Conservation (phyloP, 2,888 invertebrate species). For the Pterobdella sp. region DNA sequence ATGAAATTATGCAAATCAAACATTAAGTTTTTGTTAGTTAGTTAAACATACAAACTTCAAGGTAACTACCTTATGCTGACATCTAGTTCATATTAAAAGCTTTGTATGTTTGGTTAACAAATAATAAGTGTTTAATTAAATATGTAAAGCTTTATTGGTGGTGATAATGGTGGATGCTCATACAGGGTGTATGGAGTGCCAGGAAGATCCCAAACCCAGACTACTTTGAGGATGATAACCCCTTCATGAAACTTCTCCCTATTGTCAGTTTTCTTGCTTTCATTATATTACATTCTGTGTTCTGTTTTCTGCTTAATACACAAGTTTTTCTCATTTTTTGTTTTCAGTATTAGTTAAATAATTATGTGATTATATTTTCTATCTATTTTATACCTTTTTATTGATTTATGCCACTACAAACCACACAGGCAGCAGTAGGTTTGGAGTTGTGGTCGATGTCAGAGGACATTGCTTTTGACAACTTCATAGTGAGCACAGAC, state of each 20-base stretch:
- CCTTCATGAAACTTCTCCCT: constrained; percentile 52
- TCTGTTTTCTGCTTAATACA: background rate
- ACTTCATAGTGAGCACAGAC: constrained; percentile 30
- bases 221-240: constrained; percentile 79
- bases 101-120: too few relatives aligned
- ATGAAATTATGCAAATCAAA: background rate
- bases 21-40: too few relatives aligned
- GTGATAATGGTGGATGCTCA: background rate
- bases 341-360: too few relatives aligned
- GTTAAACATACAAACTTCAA: too few relatives aligned
- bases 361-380: background rate
- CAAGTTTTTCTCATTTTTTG: background rate
- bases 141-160: constrained; percentile 14
- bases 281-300: background rate
- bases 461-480: constrained; percentile 66
- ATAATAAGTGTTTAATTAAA: too few relatives aligned
- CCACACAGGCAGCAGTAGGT: constrained; percentile 58
- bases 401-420: background rate
- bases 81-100: too few relatives aligned
- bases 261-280: constrained; percentile 33
- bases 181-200: constrained; percentile 55
- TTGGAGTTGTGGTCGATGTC: constrained; percentile 99
- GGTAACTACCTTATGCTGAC: too few relatives aligned
- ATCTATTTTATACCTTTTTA: background rate
- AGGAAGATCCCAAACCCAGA: constrained; percentile 80